Percentiles rank a stretch among this genome's conserved stretches.
phyloP scores from a whole-genome alignment of 2,113 vertebrate species.

The Cynoglossus semilaevis region DNA sequence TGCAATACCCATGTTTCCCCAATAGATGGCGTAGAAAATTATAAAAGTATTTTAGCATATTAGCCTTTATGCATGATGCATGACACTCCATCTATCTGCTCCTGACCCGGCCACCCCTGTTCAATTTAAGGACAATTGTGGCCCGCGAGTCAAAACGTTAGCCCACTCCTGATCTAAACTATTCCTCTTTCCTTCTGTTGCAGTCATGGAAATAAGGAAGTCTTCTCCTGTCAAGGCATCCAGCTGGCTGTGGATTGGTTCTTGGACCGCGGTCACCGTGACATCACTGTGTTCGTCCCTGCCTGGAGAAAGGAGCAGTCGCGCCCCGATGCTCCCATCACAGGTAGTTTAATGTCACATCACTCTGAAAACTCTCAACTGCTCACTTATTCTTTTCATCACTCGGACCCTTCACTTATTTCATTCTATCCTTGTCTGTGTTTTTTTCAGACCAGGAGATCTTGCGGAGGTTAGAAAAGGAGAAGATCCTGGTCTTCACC shows the following conservation, averaged over 20 bases:
- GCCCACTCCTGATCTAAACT: no score
- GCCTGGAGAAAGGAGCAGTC: conserved; percentile 98
- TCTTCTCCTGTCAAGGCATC: conserved; percentile 98
- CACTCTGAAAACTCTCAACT: no score
- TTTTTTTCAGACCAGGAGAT: conserved; percentile 88
- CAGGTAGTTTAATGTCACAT: conserved; percentile 73
- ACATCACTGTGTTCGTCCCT: conserved; percentile 95
- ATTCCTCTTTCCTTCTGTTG: conserved; percentile 32
- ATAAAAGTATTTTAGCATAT: no score
- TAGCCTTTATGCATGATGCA: no score
- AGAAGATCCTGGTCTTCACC: conserved; percentile 95
- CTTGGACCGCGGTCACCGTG: conserved; percentile 91
- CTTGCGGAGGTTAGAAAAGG: conserved; percentile 89
- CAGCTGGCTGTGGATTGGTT: conserved; percentile 98
- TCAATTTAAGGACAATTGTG: no score
- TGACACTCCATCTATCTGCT: no score
- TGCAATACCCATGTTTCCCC: no score
- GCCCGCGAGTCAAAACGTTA: no score
- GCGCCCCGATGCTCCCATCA: conserved; percentile 94
- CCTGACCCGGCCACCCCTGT: no score
- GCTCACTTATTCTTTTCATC: not conserved
- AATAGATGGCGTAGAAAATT: no score
- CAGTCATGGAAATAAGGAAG: conserved; percentile 98
- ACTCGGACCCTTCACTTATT: not conserved
- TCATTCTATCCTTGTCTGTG: no score